Evolutionary conservation across 30 jellyfish, hydroid and myxozoan genomes (phyloP).

Genomic region (Nemopilema nomurai): DNA sequence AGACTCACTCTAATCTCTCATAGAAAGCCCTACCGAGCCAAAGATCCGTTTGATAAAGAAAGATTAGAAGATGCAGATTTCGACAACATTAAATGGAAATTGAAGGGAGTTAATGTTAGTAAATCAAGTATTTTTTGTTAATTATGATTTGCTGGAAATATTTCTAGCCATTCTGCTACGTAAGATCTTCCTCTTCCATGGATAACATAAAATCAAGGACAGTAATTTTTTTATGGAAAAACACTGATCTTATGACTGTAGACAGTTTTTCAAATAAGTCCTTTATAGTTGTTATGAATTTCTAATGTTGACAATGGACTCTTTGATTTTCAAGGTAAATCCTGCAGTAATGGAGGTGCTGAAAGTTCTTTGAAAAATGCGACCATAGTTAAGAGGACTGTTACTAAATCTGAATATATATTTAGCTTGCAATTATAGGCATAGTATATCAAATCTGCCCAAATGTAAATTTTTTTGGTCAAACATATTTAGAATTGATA

Average conservation of each 20-base stretch:
- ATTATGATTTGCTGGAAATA: neutral
- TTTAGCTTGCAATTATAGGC: too few species aligned
- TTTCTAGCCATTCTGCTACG: neutral
- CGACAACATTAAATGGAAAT: conserved; percentile 47
- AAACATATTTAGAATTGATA: too few species aligned
- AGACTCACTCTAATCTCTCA: neutral
- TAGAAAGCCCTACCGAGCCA: conserved; percentile 9
- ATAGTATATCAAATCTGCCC: too few species aligned
- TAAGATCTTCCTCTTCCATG: neutral
- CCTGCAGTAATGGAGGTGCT: conserved; percentile 9
- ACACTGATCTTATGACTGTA: neutral
- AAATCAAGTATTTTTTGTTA: too few species aligned
- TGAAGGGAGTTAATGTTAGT: conserved; percentile 44
- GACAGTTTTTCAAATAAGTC: neutral
- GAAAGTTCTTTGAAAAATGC: neutral
- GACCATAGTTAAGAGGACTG: too few species aligned
- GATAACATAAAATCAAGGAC: neutral
- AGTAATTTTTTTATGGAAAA: too few species aligned
- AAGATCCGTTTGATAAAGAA: conserved; percentile 25
- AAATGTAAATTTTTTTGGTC: too few species aligned
- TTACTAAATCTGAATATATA: too few species aligned
- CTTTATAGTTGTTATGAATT: neutral
- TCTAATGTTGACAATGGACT: neutral
- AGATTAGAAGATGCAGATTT: conserved; percentile 49
- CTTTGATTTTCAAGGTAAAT: conserved; percentile 1